These are phyloP conservation scores for Apamea epomidion DNA, from an alignment of 2,888 invertebrate genomes.

Conservation along the genomic window DNA sequence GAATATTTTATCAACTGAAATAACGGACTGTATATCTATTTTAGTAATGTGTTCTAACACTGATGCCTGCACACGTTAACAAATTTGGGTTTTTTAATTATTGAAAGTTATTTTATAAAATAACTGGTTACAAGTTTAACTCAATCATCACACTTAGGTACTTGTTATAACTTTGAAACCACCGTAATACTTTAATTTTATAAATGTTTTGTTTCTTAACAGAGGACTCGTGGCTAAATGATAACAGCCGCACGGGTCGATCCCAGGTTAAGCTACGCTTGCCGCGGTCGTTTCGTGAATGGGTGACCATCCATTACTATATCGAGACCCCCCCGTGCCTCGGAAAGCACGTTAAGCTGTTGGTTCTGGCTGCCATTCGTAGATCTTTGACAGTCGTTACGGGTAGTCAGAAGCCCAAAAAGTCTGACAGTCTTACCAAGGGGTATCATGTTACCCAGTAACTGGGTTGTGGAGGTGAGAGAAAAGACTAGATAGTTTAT, in stretches of 20 bases:
- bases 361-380: background rate
- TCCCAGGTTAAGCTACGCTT: background rate
- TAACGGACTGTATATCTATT: background rate
- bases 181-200: background rate
- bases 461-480: background rate
- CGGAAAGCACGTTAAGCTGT: background rate
- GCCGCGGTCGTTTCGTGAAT: background rate
- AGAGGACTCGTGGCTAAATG: background rate
- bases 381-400: too few relatives aligned
- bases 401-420: background rate
- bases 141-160: background rate
- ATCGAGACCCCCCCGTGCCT: background rate
- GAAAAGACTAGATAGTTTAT: background rate
- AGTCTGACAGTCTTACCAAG: background rate
- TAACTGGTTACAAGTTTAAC: background rate
- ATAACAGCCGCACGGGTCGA: background rate
- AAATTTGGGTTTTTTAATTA: background rate
- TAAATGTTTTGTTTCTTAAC: background rate
- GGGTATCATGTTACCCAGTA: background rate
- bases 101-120: background rate
- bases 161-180: background rate
- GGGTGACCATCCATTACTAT: background rate
- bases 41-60: conserved; percentile 4
- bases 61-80: background rate
- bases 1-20: conserved; percentile 21